Evolutionary conservation across 2,888 invertebrate species (phyloP), one percentile per base, ranked within the genome.

Genomic region (Orthonychiurus folsomi): DNA sequence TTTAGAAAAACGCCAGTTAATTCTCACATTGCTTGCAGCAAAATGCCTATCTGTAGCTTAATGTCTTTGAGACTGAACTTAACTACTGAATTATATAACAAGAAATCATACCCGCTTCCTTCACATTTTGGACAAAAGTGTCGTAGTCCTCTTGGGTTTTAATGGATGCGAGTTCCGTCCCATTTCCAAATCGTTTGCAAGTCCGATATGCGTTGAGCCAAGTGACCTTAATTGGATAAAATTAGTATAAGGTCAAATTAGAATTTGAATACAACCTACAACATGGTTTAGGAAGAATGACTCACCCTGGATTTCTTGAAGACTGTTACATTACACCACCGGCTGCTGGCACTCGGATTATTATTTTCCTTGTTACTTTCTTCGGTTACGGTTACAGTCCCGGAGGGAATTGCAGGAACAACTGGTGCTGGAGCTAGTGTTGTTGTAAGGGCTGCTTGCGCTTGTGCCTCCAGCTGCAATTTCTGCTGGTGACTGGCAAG

Each of bases 121-220:
- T 52, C 9, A 52, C 52, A 21, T 52, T 52, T 21, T 9, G 20
- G 24, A 21, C 24, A 52, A 52, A 23, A 9, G 24, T 52, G n/a
- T 21, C 20, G 52, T 52, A 56, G 12, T 56, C 56, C 24, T 56
- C 56, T 9, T 56, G n/a, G 3, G 56, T 9, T 21, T 25, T 21
- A 21, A 56, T 26, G 3, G 56, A 25, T 9, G 26, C 26, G 12
- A 56, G 56, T 25, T 56, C 56, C 5, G 56, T 56, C n/a, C 56
- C 56, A 21, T 56, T 56, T 23, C 56, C 56, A 5, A 56, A n/a
- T 5, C 5, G 12, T 21, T 23, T 20, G 24, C 52, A 52, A 21
- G 52, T 52, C 20, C 52, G 5, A 20, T 52, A 52, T 23, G 52
- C 52, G 20, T 5, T 23, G 5, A 52, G 52, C 52, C 52, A 52